Evolutionary conservation across 2,113 vertebrate genomes (phyloP).

Genomic region (Centrocercus urophasianus): DNA sequence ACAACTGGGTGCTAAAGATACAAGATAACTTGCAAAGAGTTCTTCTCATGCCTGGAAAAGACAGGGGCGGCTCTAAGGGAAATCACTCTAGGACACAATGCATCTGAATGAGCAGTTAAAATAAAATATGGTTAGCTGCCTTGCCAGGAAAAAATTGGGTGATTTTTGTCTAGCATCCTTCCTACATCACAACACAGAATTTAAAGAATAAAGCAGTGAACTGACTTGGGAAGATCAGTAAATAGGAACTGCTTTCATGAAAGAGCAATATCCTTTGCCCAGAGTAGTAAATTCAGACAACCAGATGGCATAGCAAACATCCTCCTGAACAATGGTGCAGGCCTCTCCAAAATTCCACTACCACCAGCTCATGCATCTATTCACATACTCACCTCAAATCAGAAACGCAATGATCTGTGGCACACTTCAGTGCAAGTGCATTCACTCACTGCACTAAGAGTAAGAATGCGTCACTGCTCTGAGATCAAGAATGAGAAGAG

Average conservation of each 20-base stretch:
- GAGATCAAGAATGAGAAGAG: background rate
- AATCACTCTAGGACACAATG: background rate
- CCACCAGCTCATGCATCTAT: background rate
- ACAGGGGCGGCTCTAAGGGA: background rate
- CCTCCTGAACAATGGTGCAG: background rate
- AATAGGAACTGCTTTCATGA: background rate
- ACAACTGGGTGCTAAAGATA: slow-evolving; percentile 64
- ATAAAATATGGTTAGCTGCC: background rate
- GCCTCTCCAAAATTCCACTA: background rate
- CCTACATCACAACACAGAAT: background rate
- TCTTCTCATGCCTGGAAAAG: slow-evolving; percentile 45
- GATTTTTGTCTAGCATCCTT: background rate
- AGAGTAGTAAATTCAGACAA: background rate
- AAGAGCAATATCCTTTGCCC: background rate
- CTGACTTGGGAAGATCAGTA: background rate
- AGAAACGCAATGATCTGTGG: background rate
- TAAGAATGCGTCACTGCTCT: background rate
- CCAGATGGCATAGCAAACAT: background rate
- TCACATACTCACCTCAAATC: background rate
- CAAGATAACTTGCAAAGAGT: slow-evolving; percentile 30
- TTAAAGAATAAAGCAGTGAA: background rate
- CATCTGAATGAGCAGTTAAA: slow-evolving; percentile 6
- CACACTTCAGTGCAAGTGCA: background rate
- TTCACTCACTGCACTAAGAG: background rate
- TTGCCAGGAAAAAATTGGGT: background rate